Base-by-base conservation (phyloP, 1,140 invertebrate genomes). In the Lysiphlebus fabarum region DNA sequence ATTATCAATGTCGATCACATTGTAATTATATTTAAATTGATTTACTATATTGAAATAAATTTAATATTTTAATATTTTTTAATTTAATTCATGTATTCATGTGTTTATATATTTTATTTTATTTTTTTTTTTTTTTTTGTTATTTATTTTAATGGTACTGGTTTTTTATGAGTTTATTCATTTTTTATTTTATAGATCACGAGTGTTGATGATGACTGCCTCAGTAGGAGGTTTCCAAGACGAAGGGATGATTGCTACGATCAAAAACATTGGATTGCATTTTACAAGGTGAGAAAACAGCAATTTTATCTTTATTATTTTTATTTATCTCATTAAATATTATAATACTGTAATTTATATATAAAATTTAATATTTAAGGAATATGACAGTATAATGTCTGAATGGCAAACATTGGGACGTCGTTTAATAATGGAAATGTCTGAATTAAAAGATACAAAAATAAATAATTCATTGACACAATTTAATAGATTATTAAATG, bases 221-320 rank as follows among this genome's bases (percentile, higher is more conserved):
- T 73, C 2, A 71, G 74, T 50, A 77, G 82, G 50, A 74, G 82
- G 63, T 69, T 81, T 44, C 84, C 81, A 55, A 68, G 66, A 74
- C 76, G 49, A 71, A 72, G 70, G 82, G 76, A 69, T 78, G 76
- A 51, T 80, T 82, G 61, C 61, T 82, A 85, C 73, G 82, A 86
- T 65, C 84, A 85, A 62, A 62, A 78, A 48, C 82, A 82, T 68
- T 87, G 84, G 84, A 80, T 85, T 51, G 81, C 84, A 63, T 86
- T 86, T 71, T 86, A 85, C 72, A 82, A 82, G 75, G 78, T 80
- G 71, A 72, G 33, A 56, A 33, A 44, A 53, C 11, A 40, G 14
- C 12, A 50, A 0, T 12, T 45, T 36, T 26, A 26, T 26, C 4
- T 26, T 26, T 26, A 2, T 26, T 26, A 2, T 26, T 26, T 26